Base-by-base conservation (phyloP, 2,888 invertebrate species). In the Acronicta alni region DNA sequence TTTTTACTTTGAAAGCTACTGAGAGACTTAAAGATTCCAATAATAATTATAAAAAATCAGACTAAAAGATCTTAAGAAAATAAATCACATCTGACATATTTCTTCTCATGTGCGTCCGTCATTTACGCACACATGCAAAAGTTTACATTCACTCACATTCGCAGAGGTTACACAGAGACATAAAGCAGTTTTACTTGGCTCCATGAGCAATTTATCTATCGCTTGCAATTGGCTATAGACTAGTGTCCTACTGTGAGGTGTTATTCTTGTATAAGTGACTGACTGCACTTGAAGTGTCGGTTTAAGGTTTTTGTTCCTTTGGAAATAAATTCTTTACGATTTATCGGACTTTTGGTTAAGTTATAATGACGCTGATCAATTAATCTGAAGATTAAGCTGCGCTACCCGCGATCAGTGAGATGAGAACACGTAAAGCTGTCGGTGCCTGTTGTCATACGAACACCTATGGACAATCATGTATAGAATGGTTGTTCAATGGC, bases 191-290 rank as follows among this genome's bases (percentile, higher is more conserved):
- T 57, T 59, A 43, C 48, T 60, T 41, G 38, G 53, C 57, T 49
- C 42, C 47, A 53, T 30, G 55, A 72, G 68, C 61, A 64, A 75
- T 75, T 56, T 46, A 63, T 58, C 55, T 62, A 57, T 67, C 46
- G 44, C 46, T 58, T 30, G 54, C 54, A 65, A 75, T 62, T 72
- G 55, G 38, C 9, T 49, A 46, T 39, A 42, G 30, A 48, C 15
- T 23, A 62, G 58, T 62, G 46, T 43, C 38, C 23, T 54, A 72
- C 61, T 64, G 44, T 52, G 44, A 23, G 17, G 20, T 45, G 54
- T 59, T 54, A 57, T 54, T 61, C 37, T 62, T 58, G 46, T 38
- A 52, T 57, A 30, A 51, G 18, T 17, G 43, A 39, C n/a, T 30
- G 17, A 44, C 20, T 53, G 57, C 38, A 54, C 23, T 37, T 12